Evolutionary conservation across 35 echinoderm and acorn worm genomes (phyloP), one percentile per base, ranked within the genome.

Genomic region (Apostichopus japonicus): DNA sequence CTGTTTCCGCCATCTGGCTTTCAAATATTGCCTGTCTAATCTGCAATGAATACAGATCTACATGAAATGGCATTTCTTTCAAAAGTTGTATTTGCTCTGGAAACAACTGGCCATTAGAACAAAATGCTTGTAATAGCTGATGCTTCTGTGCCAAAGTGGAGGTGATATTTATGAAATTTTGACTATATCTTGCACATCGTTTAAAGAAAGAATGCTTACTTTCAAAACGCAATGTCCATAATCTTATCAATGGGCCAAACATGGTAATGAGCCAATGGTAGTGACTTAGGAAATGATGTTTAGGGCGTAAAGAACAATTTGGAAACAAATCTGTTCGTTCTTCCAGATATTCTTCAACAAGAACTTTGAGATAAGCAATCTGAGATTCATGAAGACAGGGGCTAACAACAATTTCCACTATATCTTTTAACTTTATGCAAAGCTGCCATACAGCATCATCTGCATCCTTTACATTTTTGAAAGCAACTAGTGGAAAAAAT

Each of bases 171-270:
- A 92, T 96, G 88, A 92, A 96, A 84, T 94, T 94, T 23, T 92
- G 71, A 16, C 56, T 65, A 58, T 92, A 65, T 27, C 90, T 55
- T 6, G 67, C 23, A 27, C 92, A 96, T 67, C 76, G 81, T 89
- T 94, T 96, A 77, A 96, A 96, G 25, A 80, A 96, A 15, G 95
- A 92, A 55, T 25, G 23, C 1, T 44, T 96, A 93, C 95, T 96
- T 54, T 96, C 95, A 90, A 96, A 96, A 59, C 93, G 72, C 73
- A 94, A 6, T 0, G 95, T 96, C 90, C 95, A 96, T 13, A 84
- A 10, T 44, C n/a, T 84, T 24, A 5, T 55, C 79, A 84, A 78
- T 17, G 91, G 91, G 8, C 91, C 91, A 92, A 92, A 92, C 58
- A n/a, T 65, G 5, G 52, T 11, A 14, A 67, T 72, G 15, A 92